These are phyloP conservation scores for Bombyx mori DNA, from an alignment of 1,140 invertebrate species.

Conservation along the genomic window ASM3026992v2 NC_085124.1:4695501-4696000, in stretches of 20 bases:
- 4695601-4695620: conserved; percentile 55
- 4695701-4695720: conserved; percentile 54
- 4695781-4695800: conserved; percentile 60
- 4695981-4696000: conserved; percentile 54
- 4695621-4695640: conserved; percentile 55
- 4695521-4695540: conserved; percentile 61
- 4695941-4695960: conserved; percentile 91
- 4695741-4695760: conserved; percentile 33
- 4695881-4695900: conserved; percentile 81
- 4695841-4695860: conserved; percentile 60
- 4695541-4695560: conserved; percentile 62
- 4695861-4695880: conserved; percentile 85
- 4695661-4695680: conserved; percentile 57
- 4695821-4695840: conserved; percentile 57
- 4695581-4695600: conserved; percentile 51
- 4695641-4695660: conserved; percentile 49
- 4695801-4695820: conserved; percentile 57
- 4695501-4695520: conserved; percentile 56
- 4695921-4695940: conserved; percentile 88
- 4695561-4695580: conserved; percentile 34
- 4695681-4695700: conserved; percentile 59
- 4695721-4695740: conserved; percentile 47
- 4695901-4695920: conserved; percentile 82
- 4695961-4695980: conserved; percentile 75
- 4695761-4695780: conserved; percentile 31